A percentile compares a stretch with the other conserved stretches of the same genome.
Conservation (phyloP, 2,113 vertebrate genomes). For the Strix uralensis region DNA sequence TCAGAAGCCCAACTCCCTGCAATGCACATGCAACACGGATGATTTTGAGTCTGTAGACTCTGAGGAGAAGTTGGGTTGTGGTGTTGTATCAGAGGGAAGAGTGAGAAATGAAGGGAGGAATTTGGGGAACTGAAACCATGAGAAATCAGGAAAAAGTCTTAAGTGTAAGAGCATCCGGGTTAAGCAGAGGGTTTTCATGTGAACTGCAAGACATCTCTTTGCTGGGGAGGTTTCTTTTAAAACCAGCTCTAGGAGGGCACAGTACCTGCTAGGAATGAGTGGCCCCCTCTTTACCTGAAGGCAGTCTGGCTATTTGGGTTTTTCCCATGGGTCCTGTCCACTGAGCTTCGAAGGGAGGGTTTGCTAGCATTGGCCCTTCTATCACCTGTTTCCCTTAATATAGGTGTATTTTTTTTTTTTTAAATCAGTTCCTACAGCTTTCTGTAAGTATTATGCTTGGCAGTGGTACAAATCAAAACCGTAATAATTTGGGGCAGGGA, state of each 20-base stretch:
- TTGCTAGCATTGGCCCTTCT: background rate
- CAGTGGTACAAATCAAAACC: background rate
- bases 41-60: background rate
- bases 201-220: background rate
- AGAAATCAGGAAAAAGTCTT: background rate
- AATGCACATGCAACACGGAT: background rate
- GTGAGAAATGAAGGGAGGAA: background rate
- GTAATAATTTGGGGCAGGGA: background rate
- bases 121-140: background rate
- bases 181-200: background rate
- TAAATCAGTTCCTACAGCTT: background rate
- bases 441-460: background rate
- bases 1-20: background rate
- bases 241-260: background rate
- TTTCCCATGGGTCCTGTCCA: background rate
- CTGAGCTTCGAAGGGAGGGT: background rate
- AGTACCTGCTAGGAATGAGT: background rate
- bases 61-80: background rate
- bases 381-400: background rate
- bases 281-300: background rate
- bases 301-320: background rate
- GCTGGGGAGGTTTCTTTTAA: background rate
- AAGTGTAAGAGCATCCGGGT: background rate
- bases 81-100: background rate
- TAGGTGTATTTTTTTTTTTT: background rate